These are phyloP conservation scores for Coboldia fuscipes DNA, from an alignment of 1,140 invertebrate species.

Conservation along the genomic window DNA sequence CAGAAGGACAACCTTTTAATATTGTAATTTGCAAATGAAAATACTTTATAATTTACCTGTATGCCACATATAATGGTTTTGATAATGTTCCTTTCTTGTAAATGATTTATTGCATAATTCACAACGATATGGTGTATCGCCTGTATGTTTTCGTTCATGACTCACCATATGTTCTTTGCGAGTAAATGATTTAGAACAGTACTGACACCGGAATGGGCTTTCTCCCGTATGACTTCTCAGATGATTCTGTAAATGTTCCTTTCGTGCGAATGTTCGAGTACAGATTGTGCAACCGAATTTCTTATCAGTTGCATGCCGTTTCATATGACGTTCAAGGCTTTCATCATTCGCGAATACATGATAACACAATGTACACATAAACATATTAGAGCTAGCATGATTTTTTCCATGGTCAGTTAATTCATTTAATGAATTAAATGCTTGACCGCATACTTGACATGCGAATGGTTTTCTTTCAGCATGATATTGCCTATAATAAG, in stretches of 20 bases:
- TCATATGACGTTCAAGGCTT: slow-evolving; percentile 47
- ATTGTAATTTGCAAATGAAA: no score
- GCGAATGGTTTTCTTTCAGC: slow-evolving; percentile 66
- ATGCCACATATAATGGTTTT: slow-evolving; percentile 66
- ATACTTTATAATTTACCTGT: slow-evolving; percentile 42
- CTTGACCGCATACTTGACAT: slow-evolving; percentile 64
- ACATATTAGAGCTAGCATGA: slow-evolving; percentile 46
- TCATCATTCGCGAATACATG: slow-evolving; percentile 51
- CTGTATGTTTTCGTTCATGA: slow-evolving; percentile 69
- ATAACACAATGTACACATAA: slow-evolving; percentile 48
- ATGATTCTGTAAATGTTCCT: slow-evolving; percentile 64
- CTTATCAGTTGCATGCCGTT: slow-evolving; percentile 57
- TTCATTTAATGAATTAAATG: slow-evolving; percentile 52
- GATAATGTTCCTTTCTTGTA: slow-evolving; percentile 57
- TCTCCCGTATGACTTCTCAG: slow-evolving; percentile 51
- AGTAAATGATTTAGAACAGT: slow-evolving; percentile 72
- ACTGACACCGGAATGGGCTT: slow-evolving; percentile 53
- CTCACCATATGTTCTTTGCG: slow-evolving; percentile 69
- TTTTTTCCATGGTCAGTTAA: slow-evolving; percentile 59
- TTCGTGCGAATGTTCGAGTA: slow-evolving; percentile 57
- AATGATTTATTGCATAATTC: slow-evolving; percentile 69
- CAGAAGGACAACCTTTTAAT: no score
- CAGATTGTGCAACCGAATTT: slow-evolving; percentile 63
- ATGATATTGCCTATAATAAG: slow-evolving; percentile 39
- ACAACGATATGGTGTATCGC: slow-evolving; percentile 68